A percentile compares a stretch with the other conserved stretches of the same genome.
These are phyloP conservation scores for Aix galericulata DNA, from an alignment of 2,113 vertebrate genomes.

Conservation along the genomic window DNA sequence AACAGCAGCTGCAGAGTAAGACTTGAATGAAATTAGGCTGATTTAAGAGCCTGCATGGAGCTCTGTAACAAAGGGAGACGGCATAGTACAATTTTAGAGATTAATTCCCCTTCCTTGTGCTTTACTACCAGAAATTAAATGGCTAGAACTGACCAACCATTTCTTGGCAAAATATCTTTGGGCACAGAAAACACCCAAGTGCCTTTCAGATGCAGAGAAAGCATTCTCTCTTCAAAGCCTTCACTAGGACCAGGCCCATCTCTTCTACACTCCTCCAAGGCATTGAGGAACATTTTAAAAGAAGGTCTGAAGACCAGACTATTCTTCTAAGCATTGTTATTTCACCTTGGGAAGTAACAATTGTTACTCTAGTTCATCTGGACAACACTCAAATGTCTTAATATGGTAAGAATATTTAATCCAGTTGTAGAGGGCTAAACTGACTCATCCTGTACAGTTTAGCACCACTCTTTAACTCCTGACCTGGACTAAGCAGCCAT, in stretches of 20 bases:
- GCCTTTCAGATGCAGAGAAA: background rate
- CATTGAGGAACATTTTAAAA: background rate
- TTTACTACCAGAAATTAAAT: background rate
- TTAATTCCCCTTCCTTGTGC: background rate
- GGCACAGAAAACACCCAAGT: background rate
- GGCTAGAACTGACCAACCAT: background rate
- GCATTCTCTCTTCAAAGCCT: background rate
- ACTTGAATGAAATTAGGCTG: conserved; percentile 38
- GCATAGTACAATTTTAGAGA: background rate
- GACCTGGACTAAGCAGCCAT: background rate
- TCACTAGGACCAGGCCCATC: background rate
- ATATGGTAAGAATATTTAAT: background rate
- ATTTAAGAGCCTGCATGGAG: background rate
- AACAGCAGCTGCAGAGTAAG: conserved; percentile 39
- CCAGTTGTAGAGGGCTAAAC: background rate
- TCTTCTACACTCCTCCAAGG: background rate
- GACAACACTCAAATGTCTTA: background rate
- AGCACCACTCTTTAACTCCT: background rate
- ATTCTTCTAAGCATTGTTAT: background rate
- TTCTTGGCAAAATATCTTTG: background rate
- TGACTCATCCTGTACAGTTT: background rate
- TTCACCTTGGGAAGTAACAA: background rate
- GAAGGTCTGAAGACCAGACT: background rate
- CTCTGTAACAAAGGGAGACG: background rate
- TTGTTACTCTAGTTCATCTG: background rate